A percentile compares a stretch with the other conserved stretches of the same genome.
phyloP scores from a whole-genome alignment of 2,888 invertebrate species.

The Cylloceria caligata region DNA sequence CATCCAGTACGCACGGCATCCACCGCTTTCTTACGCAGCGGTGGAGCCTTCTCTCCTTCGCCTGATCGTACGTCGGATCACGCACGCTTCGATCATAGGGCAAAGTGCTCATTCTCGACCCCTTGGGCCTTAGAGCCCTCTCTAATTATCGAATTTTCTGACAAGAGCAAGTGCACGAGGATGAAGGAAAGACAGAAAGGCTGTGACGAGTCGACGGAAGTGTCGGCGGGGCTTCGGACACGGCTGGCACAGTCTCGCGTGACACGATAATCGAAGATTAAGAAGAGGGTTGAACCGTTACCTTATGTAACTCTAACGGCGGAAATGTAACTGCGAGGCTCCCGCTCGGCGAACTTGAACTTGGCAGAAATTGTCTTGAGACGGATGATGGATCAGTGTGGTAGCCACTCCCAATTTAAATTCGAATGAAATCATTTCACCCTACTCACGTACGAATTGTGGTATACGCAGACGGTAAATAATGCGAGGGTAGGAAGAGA shows the following conservation, averaged over 20 bases:
- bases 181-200: conserved; percentile 42
- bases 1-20: conserved; percentile 69
- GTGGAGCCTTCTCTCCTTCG: conserved; percentile 53
- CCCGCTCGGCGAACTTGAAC: conserved; percentile 25
- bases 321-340: conserved; percentile 13
- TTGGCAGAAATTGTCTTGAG: conserved; percentile 19
- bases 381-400: conserved; percentile 42
- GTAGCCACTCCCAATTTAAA: conserved; percentile 39
- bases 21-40: conserved; percentile 64
- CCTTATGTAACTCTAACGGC: not conserved
- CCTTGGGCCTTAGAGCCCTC: conserved; percentile 64
- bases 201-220: conserved; percentile 68
- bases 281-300: conserved; percentile 42
- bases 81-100: conserved; percentile 41
- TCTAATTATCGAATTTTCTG: conserved; percentile 77
- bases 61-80: conserved; percentile 57
- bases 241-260: conserved; percentile 65
- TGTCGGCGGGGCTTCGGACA: conserved; percentile 31
- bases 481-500: conserved; percentile 55
- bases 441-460: conserved; percentile 38
- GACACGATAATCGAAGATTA: conserved; percentile 76
- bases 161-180: conserved; percentile 24
- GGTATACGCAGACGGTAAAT: conserved; percentile 6
- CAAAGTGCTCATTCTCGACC: conserved; percentile 25
- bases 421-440: conserved; percentile 58